Base-by-base conservation (phyloP, 2,888 invertebrate genomes). In the Spicauda simplicius region DNA sequence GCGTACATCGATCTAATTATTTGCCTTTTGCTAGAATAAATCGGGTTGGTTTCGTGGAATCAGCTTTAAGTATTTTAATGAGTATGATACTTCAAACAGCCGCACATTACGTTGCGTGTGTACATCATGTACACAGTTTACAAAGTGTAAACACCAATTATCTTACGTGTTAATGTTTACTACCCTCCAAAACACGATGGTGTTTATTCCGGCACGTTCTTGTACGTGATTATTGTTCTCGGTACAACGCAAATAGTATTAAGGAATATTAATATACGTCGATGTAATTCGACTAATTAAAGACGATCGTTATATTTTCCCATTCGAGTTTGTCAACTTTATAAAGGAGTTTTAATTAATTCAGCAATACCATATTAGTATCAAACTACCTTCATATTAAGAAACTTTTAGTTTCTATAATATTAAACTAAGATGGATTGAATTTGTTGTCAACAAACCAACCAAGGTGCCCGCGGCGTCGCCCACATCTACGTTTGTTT, bases 91-190 rank as follows among this genome's bases (percentile, higher is more conserved):
- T 64, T 37, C 56, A 64, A 56, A 19, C 50, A 33, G 25, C 25
- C 25, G 25, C 64, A 16, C 59, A 59, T 65, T 59, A 65, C 53
- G 8, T 58, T 41, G 52, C 61, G 41, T 57, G 59, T 59, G 59
- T 65, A 71, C 72, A 69, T 71, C 73, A 48, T 54, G 60, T 60
- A 62, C 59, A 71, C 71, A 68, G 70, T 69, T 69, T 61, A 67
- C 71, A 70, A 68, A 67, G 73, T 77, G 75, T 76, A 79, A 78
- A 79, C 73, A 74, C 76, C 71, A 79, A 79, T 77, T 79, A 79
- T 79, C 75, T 77, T 73, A 78, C 75, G 77, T 80, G 81, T 77
- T 79, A 77, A 82, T 81, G 76, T 77, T 75, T 77, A 77, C 75
- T 79, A 74, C 77, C 74, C 71, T 76, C 71, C 69, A 73, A 73